phyloP scores from a whole-genome alignment of 1,140 invertebrate genomes.

The Procambarus clarkii region DNA sequence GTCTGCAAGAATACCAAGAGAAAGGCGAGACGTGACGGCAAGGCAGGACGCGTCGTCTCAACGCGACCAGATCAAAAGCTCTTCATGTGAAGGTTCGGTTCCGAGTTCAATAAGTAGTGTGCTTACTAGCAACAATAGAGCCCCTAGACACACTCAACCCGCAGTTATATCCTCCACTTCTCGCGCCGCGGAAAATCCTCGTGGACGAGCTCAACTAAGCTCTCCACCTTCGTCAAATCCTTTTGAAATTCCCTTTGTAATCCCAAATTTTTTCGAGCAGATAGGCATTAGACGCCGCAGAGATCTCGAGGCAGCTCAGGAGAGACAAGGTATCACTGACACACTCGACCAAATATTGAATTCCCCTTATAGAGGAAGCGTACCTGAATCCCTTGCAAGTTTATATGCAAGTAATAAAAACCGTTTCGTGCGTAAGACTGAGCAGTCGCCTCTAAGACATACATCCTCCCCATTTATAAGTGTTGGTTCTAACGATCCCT shows the following conservation, averaged over 20 bases:
- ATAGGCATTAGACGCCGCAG: conserved; percentile 48
- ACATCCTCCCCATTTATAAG: neutral
- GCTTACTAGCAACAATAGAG: conserved; percentile 24
- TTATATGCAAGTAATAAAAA: conserved; percentile 32
- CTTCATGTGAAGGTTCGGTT: conserved; percentile 38
- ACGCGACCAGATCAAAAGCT: neutral
- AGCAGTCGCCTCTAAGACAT: neutral
- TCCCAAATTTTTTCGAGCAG: conserved; percentile 43
- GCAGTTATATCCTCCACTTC: neutral
- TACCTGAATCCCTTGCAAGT: conserved; percentile 29
- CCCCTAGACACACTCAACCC: conserved; percentile 2
- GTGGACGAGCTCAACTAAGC: neutral
- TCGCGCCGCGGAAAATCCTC: neutral
- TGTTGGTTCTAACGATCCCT: conserved; percentile 32
- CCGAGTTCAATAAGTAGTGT: conserved; percentile 25
- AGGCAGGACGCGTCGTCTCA: conserved; percentile 9
- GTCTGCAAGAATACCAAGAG: conserved; percentile 26
- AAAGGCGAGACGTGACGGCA: conserved; percentile 41
- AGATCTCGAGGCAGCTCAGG: conserved; percentile 1
- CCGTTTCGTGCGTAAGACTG: conserved; percentile 55
- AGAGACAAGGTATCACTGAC: conserved; percentile 39
- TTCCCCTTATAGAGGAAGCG: conserved; percentile 22
- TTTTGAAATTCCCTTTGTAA: conserved; percentile 44
- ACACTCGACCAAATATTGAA: conserved; percentile 27
- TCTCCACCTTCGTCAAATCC: conserved; percentile 15